These are phyloP conservation scores for Sebastes nivosus DNA, from an alignment of 2,797 vertebrate genomes.

Conservation along the genomic window DNA sequence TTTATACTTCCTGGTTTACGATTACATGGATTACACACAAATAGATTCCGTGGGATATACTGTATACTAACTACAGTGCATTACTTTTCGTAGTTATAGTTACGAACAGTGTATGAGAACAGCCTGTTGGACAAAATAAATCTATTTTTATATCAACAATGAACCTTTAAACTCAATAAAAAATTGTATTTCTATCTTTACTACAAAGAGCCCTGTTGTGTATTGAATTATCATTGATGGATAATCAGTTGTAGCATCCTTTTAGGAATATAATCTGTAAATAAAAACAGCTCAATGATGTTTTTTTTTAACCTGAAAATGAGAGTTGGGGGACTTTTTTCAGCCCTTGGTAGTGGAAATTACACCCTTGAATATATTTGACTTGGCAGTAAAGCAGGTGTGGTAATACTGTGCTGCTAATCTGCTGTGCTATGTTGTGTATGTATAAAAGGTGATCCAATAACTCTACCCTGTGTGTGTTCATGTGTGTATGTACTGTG, in stretches of 20 bases:
- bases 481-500: not conserved
- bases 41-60: no score
- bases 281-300: not conserved
- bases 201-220: not conserved
- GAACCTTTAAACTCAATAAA: not conserved
- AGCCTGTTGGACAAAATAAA: no score
- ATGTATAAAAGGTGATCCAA: constrained; percentile 1
- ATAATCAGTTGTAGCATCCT: not conserved
- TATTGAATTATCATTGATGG: not conserved
- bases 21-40: not conserved
- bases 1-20: not conserved
- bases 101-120: no score
- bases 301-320: not conserved
- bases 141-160: not conserved
- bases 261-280: not conserved
- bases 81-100: not conserved
- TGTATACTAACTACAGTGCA: not conserved
- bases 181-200: no score
- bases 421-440: constrained; percentile 5
- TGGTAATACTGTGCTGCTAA: not conserved
- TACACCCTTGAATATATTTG: not conserved
- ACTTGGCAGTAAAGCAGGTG: not conserved
- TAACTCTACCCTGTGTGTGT: not conserved
- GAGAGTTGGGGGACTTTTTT: not conserved
- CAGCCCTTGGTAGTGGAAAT: not conserved